Evolutionary conservation across 2,888 invertebrate genomes (phyloP), one percentile per base, ranked within the genome.

Genomic region (Odontocolon sp.): DNA sequence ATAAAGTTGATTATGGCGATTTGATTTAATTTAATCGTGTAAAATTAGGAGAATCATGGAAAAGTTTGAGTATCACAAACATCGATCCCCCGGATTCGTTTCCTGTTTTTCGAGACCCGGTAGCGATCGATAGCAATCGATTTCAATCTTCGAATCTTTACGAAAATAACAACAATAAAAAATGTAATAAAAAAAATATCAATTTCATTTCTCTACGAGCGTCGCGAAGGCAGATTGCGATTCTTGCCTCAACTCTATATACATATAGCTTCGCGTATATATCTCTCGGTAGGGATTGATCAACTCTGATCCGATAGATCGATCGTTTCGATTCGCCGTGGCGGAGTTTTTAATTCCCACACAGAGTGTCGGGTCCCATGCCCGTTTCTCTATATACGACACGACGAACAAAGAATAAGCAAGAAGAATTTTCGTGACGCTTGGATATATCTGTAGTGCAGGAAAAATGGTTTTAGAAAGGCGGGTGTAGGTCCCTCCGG

Each of bases 391-490:
- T 70, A 61, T 70, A 59, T 26, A 6, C 52, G 38, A n/a, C 31
- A 40, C 14, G 31, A 16, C n/a, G 9, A 64, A 77, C 76, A 73
- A 69, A 61, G 64, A 73, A 72, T 63, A 56, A 77, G 75, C 36
- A 73, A 80, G 80, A 82, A 82, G 81, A 80, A 82, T 83, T 79
- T 85, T 85, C 80, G 81, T 82, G 82, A 83, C 82, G 82, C 9
- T 33, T 18, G 56, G 23, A 71, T 47, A 77, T 78, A 47, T 38
- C 59, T n/a, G 56, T 68, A 47, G 71, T 75, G 21, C 52, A 54
- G 69, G 69, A 80, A 84, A 82, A 80, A 84, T 81, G 77, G 36
- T 70, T 82, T 88, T 87, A 88, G 88, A 88, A 88, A 88, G 88
- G 87, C 85, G 80, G 80, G 78, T 81, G 33, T 36, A 21, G 14